phyloP scores from a whole-genome alignment of 2,797 vertebrate genomes.

The Sorex maritimensis region DNA sequence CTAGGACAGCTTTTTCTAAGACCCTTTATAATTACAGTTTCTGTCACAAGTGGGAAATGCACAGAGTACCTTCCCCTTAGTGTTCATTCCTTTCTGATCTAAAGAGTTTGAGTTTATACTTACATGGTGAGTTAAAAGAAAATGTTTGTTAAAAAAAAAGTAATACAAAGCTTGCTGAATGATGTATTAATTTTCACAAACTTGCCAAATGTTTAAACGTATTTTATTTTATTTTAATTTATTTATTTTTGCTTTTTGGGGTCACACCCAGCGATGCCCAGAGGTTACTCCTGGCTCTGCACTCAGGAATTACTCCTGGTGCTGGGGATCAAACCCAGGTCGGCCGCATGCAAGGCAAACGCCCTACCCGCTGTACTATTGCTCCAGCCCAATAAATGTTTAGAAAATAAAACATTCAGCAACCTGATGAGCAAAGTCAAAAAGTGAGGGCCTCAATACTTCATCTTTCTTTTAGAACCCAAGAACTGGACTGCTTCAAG shows the following conservation, averaged over 20 bases:
- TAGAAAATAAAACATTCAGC: conserved; percentile 38
- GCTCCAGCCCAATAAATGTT: not conserved
- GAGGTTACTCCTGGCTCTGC: too few relatives aligned
- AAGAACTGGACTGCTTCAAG: too few relatives aligned
- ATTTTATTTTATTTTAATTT: too few relatives aligned
- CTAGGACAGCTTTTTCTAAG: not conserved
- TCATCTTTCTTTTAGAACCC: not conserved
- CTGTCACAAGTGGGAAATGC: not conserved
- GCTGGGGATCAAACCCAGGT: too few relatives aligned
- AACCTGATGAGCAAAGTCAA: not conserved
- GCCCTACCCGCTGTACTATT: too few relatives aligned
- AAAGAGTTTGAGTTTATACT: conserved; percentile 22
- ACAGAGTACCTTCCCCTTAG: not conserved
- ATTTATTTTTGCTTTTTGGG: too few relatives aligned
- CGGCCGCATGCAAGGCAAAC: too few relatives aligned
- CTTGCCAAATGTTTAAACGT: conserved; percentile 21
- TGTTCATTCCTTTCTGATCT: conserved; percentile 17
- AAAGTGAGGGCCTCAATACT: not conserved
- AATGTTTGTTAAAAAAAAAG: not conserved
- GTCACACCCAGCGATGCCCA: too few relatives aligned
- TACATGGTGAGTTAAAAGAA: conserved; percentile 14
- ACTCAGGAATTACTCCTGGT: too few relatives aligned
- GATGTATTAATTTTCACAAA: conserved; percentile 49
- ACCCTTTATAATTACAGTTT: not conserved
- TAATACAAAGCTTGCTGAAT: conserved; percentile 2